Conservation (phyloP, 2,797 vertebrate species). For the Pseudocheirus occidentalis region DNA sequence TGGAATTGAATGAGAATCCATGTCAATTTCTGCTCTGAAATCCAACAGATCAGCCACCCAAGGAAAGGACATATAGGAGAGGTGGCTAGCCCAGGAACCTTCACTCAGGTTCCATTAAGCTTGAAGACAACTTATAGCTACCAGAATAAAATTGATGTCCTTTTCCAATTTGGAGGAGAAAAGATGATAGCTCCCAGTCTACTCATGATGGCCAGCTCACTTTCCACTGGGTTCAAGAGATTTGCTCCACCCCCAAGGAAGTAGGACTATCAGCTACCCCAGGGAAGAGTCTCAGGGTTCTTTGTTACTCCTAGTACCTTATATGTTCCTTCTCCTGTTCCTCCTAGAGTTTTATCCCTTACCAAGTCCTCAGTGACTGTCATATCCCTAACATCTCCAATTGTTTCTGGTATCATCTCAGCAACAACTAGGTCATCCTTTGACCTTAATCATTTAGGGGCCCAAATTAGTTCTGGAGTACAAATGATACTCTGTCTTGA, state of each 20-base stretch:
- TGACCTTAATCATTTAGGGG: background rate
- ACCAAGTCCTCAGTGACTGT: background rate
- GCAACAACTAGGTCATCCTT: background rate
- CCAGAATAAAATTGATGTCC: background rate
- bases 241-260: background rate
- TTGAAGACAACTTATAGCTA: background rate
- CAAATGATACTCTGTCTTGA: background rate
- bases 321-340: background rate
- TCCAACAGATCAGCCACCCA: background rate
- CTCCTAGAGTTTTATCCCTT: background rate
- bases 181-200: background rate
- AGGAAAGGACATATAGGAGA: background rate
- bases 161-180: background rate
- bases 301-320: background rate
- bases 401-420: background rate
- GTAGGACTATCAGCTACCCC: background rate
- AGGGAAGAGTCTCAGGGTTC: background rate
- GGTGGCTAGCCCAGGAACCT: background rate
- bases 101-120: background rate
- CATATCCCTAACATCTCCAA: background rate
- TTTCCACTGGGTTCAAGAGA: background rate
- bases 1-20: background rate
- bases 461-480: background rate
- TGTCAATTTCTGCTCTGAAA: background rate
- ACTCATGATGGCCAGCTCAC: background rate